Percentiles rank a stretch among this genome's conserved stretches.
These are phyloP conservation scores for Cephus pulcher DNA, from an alignment of 2,888 invertebrate species.

Conservation along the genomic window DNA sequence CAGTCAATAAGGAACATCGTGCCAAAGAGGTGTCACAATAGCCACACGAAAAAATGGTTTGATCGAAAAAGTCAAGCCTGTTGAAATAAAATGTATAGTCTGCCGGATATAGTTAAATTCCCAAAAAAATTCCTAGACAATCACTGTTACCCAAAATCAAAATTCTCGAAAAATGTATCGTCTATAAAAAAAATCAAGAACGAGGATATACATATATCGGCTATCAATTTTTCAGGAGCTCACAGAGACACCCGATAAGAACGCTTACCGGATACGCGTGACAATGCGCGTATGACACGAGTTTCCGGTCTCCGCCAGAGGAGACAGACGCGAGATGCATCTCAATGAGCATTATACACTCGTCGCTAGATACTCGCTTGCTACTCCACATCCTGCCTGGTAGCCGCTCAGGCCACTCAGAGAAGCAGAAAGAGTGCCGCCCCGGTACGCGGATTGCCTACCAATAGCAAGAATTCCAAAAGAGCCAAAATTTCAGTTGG, in stretches of 20 bases:
- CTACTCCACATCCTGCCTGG: constrained; percentile 32
- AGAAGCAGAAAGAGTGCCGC: background rate
- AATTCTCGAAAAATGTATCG: background rate
- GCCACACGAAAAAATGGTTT: no score
- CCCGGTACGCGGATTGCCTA: background rate
- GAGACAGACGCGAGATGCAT: constrained; percentile 61
- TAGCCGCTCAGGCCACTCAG: background rate
- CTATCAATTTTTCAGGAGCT: constrained; percentile 25
- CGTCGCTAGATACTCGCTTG: constrained; percentile 19
- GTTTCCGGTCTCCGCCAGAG: constrained; percentile 57
- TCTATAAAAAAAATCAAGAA: background rate
- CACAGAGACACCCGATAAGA: constrained; percentile 32
- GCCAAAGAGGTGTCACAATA: no score
- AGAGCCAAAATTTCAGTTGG: background rate
- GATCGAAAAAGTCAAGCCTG: background rate
- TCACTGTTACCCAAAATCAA: background rate
- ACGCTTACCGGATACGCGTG: constrained; percentile 59
- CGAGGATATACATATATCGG: background rate
- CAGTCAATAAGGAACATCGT: background rate
- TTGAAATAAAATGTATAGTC: background rate
- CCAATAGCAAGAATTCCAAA: background rate
- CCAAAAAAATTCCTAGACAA: constrained; percentile 1
- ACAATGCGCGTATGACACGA: constrained; percentile 62
- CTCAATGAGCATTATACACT: constrained; percentile 53
- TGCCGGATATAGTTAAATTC: constrained; percentile 24